Evolutionary conservation across 2,113 vertebrate genomes (phyloP).

Genomic region (Polypterus senegalus): DNA sequence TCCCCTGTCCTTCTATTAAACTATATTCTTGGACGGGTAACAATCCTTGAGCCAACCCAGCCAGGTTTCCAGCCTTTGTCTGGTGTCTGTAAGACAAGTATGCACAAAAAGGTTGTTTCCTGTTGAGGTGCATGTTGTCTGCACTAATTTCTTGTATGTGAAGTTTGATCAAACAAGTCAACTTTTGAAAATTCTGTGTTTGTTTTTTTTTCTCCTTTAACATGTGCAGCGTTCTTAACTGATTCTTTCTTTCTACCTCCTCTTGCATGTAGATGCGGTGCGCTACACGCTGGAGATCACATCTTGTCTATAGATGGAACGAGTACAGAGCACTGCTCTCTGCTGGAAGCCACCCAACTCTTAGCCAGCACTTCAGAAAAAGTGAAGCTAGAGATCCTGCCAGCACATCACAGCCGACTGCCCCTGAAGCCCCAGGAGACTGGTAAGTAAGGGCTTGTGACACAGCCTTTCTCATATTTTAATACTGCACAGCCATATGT

Average conservation of each 20-base stretch:
- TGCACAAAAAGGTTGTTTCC: too few relatives aligned
- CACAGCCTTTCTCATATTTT: not conserved
- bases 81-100: too few relatives aligned
- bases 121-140: too few relatives aligned
- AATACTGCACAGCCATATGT: conserved; percentile 11
- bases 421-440: conserved; percentile 71
- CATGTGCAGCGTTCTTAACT: not conserved
- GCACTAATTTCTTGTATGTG: too few relatives aligned
- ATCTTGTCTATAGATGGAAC: conserved; percentile 87
- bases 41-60: too few relatives aligned
- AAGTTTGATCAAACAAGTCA: too few relatives aligned
- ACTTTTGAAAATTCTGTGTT: too few relatives aligned
- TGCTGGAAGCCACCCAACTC: conserved; percentile 84
- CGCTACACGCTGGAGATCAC: conserved; percentile 71
- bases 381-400: conserved; percentile 80
- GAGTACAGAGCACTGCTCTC: conserved; percentile 80
- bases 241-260: not conserved
- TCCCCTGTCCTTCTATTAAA: too few relatives aligned
- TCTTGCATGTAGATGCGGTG: conserved; percentile 61
- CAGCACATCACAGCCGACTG: conserved; percentile 66
- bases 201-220: too few relatives aligned
- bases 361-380: conserved; percentile 65
- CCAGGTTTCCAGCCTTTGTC: too few relatives aligned
- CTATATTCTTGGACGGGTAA: too few relatives aligned
- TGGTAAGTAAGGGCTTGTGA: conserved; percentile 44